These are phyloP conservation scores for Orchesella flavescens DNA, from an alignment of 2,888 invertebrate genomes.

Conservation along the genomic window DNA sequence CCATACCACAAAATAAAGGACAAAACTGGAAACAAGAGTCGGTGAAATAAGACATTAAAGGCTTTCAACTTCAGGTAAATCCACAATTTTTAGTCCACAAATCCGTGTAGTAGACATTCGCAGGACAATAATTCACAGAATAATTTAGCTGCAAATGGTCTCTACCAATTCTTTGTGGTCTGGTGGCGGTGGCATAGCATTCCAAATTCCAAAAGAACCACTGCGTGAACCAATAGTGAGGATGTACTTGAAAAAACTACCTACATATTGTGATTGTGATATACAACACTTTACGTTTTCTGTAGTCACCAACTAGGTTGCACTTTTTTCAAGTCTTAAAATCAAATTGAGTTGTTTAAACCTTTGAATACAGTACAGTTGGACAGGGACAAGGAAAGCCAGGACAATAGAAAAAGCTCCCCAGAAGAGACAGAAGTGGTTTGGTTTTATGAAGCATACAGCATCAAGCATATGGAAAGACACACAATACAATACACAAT, in stretches of 20 bases:
- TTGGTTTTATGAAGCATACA: neutral
- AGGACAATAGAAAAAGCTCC: neutral
- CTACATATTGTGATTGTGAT: neutral
- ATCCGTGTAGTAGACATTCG: conserved; percentile 16
- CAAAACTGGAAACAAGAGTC: neutral
- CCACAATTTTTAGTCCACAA: conserved; percentile 34
- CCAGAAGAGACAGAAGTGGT: neutral
- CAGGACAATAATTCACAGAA: conserved; percentile 12
- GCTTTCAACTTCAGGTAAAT: conserved; percentile 40
- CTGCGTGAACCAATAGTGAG: too few relatives aligned
- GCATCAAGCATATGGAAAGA: neutral
- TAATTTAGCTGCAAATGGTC: conserved; percentile 32
- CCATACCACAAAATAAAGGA: too few relatives aligned
- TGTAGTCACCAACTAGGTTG: neutral
- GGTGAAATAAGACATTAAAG: conserved; percentile 19
- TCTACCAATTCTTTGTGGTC: conserved; percentile 4
- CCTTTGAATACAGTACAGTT: too few relatives aligned
- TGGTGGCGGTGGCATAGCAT: too few relatives aligned
- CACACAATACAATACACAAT: conserved; percentile 10
- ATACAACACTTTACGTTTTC: neutral
- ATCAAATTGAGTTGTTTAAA: too few relatives aligned
- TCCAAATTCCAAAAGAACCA: neutral
- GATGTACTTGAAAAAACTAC: neutral
- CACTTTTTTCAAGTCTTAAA: neutral
- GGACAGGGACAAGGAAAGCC: too few relatives aligned